Evolutionary conservation across 2,888 invertebrate species (phyloP).

Genomic region (Brachyptera putata): DNA sequence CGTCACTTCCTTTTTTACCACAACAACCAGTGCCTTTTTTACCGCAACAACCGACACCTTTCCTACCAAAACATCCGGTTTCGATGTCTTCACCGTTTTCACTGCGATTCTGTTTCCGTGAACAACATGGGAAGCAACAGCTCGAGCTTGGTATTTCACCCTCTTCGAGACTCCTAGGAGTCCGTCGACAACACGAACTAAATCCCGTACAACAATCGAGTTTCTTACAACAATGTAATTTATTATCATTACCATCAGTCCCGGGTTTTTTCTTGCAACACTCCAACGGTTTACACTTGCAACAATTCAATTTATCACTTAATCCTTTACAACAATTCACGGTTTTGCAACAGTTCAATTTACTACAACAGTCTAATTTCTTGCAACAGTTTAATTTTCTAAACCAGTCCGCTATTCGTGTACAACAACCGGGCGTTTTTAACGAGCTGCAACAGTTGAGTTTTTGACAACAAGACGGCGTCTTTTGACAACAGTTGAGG

Average conservation of each 20-base stretch:
- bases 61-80: not conserved
- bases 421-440: constrained; percentile 20
- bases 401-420: constrained; percentile 6
- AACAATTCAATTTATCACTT: constrained; percentile 15
- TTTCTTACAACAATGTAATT: constrained; percentile 26
- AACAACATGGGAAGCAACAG: constrained; percentile 10
- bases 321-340: constrained; percentile 14
- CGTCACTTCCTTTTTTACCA: constrained; percentile 41
- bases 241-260: constrained; percentile 15
- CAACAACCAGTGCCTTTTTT: constrained; percentile 51
- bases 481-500: constrained; percentile 6
- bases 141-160: not conserved
- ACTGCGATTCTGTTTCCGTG: not conserved
- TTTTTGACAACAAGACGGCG: constrained; percentile 12
- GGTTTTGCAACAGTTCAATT: constrained; percentile 16
- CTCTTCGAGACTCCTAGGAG: not conserved
- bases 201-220: constrained; percentile 22
- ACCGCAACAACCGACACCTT: constrained; percentile 41
- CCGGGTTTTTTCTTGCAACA: constrained; percentile 25
- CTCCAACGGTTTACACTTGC: constrained; percentile 22
- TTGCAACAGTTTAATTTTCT: constrained; percentile 23
- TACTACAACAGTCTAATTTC: constrained; percentile 23
- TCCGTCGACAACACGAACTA: constrained; percentile 16
- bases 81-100: not conserved
- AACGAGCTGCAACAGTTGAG: constrained; percentile 19